phyloP scores from a whole-genome alignment of 1,140 invertebrate genomes.

The Aporrectodea caliginosa region DNA sequence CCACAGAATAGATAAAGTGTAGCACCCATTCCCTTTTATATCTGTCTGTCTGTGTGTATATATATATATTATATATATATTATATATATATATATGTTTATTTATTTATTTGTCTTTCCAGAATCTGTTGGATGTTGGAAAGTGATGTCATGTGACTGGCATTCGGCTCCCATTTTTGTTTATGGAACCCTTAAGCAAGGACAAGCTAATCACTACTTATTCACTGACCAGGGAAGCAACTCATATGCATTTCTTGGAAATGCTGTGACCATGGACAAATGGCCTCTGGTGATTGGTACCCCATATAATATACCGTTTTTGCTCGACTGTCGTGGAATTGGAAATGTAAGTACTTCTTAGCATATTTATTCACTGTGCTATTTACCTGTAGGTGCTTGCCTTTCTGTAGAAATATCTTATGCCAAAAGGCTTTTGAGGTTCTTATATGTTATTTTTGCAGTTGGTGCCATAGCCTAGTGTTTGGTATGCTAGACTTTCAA shows the following conservation, averaged over 20 bases:
- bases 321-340: background rate
- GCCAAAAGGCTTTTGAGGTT: no score
- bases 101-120: background rate
- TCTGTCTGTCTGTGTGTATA: no score
- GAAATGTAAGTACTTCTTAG: constrained; percentile 4
- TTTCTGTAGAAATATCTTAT: no score
- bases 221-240: background rate
- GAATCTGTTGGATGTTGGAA: background rate
- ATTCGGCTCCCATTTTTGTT: background rate
- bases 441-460: no score
- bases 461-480: no score
- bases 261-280: background rate
- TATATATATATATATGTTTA: background rate
- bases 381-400: no score
- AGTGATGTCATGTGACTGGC: background rate
- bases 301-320: constrained; percentile 18
- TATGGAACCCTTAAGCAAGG: constrained; percentile 12
- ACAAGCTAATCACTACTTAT: constrained; percentile 9
- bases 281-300: constrained; percentile 6
- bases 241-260: background rate
- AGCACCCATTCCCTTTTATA: no score
- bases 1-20: background rate
- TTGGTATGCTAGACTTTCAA: no score
- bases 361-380: no score
- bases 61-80: background rate